Evolutionary conservation across 2,888 invertebrate species (phyloP), one percentile per base, ranked within the genome.

Genomic region (Endotricha flammealis): DNA sequence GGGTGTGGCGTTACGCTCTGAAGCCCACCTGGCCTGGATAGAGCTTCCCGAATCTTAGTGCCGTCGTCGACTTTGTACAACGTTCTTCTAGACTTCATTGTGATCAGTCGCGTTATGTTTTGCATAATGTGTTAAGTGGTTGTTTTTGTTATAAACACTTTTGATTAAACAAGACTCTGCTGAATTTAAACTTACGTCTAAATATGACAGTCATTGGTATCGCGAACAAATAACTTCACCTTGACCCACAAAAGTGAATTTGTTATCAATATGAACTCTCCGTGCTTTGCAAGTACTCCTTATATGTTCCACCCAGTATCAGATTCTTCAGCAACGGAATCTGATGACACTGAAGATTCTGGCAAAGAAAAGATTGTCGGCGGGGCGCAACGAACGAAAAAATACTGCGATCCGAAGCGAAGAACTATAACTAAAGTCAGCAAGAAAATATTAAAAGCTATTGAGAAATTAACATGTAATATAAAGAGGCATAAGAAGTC

Each of bases 361-460:
- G 87, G 85, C 4, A 59, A 64, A 20, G 78, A 77, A 39, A 85
- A 82, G 60, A 71, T 57, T 38, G 66, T 79, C 49, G 62, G 68
- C 57, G 71, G 67, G 54, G 73, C 67, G 42, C 38, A 39, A 36
- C 69, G 64, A 67, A 78, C 78, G 81, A 80, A 64, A 64, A 81
- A 78, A 53, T 82, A 76, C 53, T 59, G 48, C 77, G 86, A 86
- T 64, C 81, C 83, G 67, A 86, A 83, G 58, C 59, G 71, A 47
- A 75, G 83, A 63, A 85, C 86, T 40, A 83, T 86, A 63, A 83
- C 80, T 58, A 85, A 83, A 76, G 86, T 86, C 53, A 83, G 86
- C 64, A 74, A 79, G 55, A 86, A 86, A 50, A 83, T 86, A 57
- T 53, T 86, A 32, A 81, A 66, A 46, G 85, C 69, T 23, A 86